Conservation (phyloP, 2,113 vertebrate species). For the Tychaedon coryphoeus region DNA sequence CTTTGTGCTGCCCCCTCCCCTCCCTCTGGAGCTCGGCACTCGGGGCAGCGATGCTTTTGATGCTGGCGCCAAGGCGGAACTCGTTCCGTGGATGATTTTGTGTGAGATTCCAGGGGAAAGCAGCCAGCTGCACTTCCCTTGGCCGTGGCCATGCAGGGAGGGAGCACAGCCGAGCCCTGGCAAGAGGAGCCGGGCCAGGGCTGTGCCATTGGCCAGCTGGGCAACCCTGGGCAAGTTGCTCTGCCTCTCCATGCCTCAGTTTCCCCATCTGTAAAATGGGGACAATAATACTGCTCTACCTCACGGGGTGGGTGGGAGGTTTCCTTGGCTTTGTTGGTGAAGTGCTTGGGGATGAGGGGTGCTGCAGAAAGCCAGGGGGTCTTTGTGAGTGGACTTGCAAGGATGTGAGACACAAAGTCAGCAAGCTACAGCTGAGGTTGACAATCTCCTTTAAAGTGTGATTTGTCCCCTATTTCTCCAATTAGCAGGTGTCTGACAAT, state of each 20-base stretch:
- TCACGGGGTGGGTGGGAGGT: constrained; percentile 32
- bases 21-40: not conserved
- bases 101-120: not conserved
- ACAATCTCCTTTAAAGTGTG: not conserved
- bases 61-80: not conserved
- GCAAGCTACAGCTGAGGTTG: not conserved
- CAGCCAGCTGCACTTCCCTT: not conserved
- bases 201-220: not conserved
- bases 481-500: too few relatives aligned
- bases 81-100: not conserved
- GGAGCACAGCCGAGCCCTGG: not conserved
- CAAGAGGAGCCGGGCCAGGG: accelerated
- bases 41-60: not conserved
- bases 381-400: accelerated
- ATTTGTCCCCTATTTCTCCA: not conserved
- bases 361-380: not conserved
- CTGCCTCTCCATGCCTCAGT: constrained; percentile 35
- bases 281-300: constrained; percentile 48
- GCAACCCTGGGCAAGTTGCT: constrained; percentile 20
- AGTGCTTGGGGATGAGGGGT: not conserved
- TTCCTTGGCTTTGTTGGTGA: not conserved
- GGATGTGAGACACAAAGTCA: accelerated
- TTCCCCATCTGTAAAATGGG: constrained; percentile 57
- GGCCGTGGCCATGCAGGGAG: not conserved
- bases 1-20: not conserved